Conservation (phyloP, 2,888 invertebrate genomes). For the Trachelus troglodyta region DNA sequence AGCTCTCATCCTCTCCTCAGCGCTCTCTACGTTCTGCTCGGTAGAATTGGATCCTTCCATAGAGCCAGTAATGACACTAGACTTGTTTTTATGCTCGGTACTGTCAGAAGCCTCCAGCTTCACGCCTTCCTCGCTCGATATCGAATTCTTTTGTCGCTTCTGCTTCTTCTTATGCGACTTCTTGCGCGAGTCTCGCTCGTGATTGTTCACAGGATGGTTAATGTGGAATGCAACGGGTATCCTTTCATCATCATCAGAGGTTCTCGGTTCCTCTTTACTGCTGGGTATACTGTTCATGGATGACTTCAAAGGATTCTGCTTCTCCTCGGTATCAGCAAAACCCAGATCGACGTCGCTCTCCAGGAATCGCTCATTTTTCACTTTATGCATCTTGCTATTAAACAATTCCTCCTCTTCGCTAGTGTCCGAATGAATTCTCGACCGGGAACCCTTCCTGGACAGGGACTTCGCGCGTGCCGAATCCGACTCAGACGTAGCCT, state of each 20-base stretch:
- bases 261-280: constrained; percentile 59
- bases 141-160: constrained; percentile 78
- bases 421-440: constrained; percentile 82
- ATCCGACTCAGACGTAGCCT: constrained; percentile 65
- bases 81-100: constrained; percentile 48
- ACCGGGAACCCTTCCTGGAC: constrained; percentile 75
- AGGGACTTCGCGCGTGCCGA: constrained; percentile 70
- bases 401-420: constrained; percentile 76
- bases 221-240: constrained; percentile 48
- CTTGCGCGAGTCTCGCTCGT: constrained; percentile 70
- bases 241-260: constrained; percentile 62
- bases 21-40: constrained; percentile 35
- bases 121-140: constrained; percentile 64
- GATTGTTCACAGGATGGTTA: constrained; percentile 56
- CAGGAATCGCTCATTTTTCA: constrained; percentile 73
- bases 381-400: constrained; percentile 69
- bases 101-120: constrained; percentile 49
- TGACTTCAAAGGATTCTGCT: constrained; percentile 50
- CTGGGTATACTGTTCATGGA: constrained; percentile 42
- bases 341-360: constrained; percentile 71
- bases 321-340: constrained; percentile 66
- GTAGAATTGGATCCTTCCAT: neutral
- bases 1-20: constrained; percentile 60
- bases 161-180: constrained; percentile 87
- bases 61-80: constrained; percentile 27